Base-by-base conservation (phyloP, 1,140 invertebrate species). In the Drosophila guanche region DNA sequence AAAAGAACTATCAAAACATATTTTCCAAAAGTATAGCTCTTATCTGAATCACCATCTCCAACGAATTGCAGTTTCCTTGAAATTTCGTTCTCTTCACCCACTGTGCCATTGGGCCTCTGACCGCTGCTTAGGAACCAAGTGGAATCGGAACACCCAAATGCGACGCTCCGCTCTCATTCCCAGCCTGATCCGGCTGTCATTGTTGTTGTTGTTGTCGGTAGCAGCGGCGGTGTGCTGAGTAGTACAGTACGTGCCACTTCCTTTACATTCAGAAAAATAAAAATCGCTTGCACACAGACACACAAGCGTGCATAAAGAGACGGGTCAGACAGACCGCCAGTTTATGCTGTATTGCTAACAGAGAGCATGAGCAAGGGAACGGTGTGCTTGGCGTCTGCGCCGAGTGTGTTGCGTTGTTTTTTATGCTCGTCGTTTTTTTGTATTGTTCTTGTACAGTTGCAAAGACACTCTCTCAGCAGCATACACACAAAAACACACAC, bases 201-300 rank as follows among this genome's bases (percentile, higher is more conserved):
- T 56, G 59, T 72, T 72, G 68, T 61, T 72, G 65, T 61, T 40
- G 56, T 78, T 62, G 58, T 69, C 53, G 57, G 56, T 86, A 75
- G 83, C 62, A 59, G 66, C 66, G 55, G 63, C 66, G 71, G 76
- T 80, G 72, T 61, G 76, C 59, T 72, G 73, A 76, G 71, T 75
- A 75, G 83, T 88, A 88, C 83, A 88, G 83, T 88, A 88, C 83
- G 84, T 89, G 83, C 83, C 83, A 88, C 83, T 88, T 88, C 83
- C 83, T 88, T 89, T 89, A 84, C 83, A 88, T 88, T 88, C 83
- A 88, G 83, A 88, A 88, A 88, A 88, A 88, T 83, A 89, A 88
- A 86, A 88, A 86, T 70, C 76, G 67, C 57, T 84, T 71, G 63
- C 81, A 73, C 51, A 63, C 43, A 66, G 23, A 66, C 41, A 58